Percentiles rank a stretch among this genome's conserved stretches.
phyloP scores from a whole-genome alignment of 2,113 vertebrate species.

The Campylorhamphus procurvoides region DNA sequence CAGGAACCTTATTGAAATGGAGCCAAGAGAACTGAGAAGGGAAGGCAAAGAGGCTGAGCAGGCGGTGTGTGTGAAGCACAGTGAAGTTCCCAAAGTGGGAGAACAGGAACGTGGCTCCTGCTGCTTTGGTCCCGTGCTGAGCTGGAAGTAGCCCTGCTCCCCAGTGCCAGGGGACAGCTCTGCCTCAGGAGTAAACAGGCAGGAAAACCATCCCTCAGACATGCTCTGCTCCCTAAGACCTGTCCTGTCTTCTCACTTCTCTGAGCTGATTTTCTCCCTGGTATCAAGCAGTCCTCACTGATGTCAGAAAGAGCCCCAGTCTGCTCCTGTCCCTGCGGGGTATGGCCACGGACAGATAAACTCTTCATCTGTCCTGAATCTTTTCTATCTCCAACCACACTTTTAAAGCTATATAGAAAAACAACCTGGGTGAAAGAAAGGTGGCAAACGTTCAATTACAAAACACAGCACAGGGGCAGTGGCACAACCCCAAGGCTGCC shows the following conservation, averaged over 20 bases:
- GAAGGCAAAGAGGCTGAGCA: background rate
- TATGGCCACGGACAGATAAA: background rate
- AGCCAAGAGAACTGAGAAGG: background rate
- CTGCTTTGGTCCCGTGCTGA: background rate
- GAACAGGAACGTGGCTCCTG: background rate
- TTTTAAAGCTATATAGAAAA: background rate
- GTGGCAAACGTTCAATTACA: too few relatives aligned
- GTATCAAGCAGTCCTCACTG: background rate
- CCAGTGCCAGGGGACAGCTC: background rate
- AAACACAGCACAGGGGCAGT: too few relatives aligned
- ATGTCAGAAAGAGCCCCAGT: background rate
- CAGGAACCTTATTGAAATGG: background rate
- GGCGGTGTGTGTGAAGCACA: background rate
- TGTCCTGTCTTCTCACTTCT: background rate
- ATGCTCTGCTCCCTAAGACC: background rate
- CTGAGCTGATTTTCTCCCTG: background rate
- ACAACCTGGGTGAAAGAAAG: background rate
- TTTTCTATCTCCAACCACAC: background rate
- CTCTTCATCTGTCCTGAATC: background rate
- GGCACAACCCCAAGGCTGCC: too few relatives aligned
- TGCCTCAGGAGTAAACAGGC: background rate
- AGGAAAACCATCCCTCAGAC: background rate
- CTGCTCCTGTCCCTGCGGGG: background rate
- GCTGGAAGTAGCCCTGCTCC: rapidly evolving
- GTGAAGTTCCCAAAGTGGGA: background rate